Percentiles rank a stretch among this genome's conserved stretches.
These are phyloP conservation scores for Calycopis cecrops DNA, from an alignment of 1,140 invertebrate genomes.

Conservation along the genomic window DNA sequence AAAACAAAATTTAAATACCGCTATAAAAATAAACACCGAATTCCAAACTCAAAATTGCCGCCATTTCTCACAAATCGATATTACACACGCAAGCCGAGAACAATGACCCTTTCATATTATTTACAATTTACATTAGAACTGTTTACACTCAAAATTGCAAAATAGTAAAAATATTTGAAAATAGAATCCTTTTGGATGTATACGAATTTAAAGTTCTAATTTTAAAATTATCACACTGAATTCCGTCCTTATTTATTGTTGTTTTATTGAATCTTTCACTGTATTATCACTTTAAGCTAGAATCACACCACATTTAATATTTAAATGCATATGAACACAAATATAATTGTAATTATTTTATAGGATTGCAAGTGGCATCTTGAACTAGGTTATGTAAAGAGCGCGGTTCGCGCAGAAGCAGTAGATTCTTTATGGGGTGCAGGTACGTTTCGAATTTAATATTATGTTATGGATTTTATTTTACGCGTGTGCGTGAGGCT, in stretches of 20 bases:
- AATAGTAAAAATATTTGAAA: conserved; percentile 1
- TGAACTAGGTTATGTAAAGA: conserved; percentile 54
- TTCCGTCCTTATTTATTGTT: too few species aligned
- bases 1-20: conserved; percentile 1
- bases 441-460: conserved; percentile 32
- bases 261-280: background rate
- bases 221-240: too few species aligned
- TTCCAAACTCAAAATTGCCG: conserved; percentile 43
- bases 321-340: conserved; percentile 13
- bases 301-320: conserved; percentile 7
- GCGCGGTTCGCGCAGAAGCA: conserved; percentile 50
- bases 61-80: conserved; percentile 56
- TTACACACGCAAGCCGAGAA: conserved; percentile 45
- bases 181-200: conserved; percentile 5
- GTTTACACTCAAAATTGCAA: background rate
- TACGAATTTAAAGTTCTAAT: too few species aligned
- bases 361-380: conserved; percentile 23
- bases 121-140: conserved; percentile 20
- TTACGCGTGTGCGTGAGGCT: conserved; percentile 14
- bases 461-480: conserved; percentile 35
- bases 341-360: conserved; percentile 23
- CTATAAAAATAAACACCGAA: conserved; percentile 15
- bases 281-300: background rate
- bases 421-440: conserved; percentile 34
- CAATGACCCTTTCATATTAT: conserved; percentile 44